Conservation (phyloP, 2,888 invertebrate species). For the Acleris sparsana region DNA sequence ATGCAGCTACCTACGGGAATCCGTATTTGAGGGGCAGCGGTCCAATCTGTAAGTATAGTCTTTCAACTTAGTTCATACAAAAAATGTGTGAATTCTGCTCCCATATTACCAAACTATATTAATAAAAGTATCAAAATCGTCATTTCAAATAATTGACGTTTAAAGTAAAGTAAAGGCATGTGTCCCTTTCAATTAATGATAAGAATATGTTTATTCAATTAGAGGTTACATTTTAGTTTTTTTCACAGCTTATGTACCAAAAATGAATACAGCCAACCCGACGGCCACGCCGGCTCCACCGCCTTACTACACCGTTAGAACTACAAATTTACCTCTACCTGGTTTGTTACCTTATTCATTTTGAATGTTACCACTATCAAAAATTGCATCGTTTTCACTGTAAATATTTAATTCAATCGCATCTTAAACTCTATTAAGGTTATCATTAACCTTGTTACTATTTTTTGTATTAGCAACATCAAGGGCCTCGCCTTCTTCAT, state of each 20-base stretch:
- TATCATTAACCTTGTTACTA: constrained; percentile 1
- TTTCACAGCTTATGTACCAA: constrained; percentile 61
- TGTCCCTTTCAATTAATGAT: no score
- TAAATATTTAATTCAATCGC: no score
- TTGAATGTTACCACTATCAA: not conserved
- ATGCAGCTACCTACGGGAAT: constrained; percentile 94
- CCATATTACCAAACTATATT: no score
- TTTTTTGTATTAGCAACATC: constrained; percentile 49
- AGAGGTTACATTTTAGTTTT: constrained; percentile 3
- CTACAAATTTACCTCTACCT: constrained; percentile 57
- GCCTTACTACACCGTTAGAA: constrained; percentile 85
- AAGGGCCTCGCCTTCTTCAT: constrained; percentile 64
- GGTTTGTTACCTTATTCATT: constrained; percentile 48
- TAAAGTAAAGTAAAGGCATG: no score
- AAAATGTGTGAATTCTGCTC: no score
- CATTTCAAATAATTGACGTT: no score
- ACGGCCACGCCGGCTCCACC: constrained; percentile 91
- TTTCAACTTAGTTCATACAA: no score
- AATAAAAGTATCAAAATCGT: no score
- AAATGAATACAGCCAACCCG: constrained; percentile 85
- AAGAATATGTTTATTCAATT: no score
- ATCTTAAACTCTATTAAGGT: not conserved
- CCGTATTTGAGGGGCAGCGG: constrained; percentile 91
- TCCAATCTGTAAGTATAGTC: constrained; percentile 70
- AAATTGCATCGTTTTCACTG: not conserved